Evolutionary conservation across 2,113 vertebrate genomes (phyloP), one percentile per base, ranked within the genome.

Genomic region (Tragelaphus strepsiceros): DNA sequence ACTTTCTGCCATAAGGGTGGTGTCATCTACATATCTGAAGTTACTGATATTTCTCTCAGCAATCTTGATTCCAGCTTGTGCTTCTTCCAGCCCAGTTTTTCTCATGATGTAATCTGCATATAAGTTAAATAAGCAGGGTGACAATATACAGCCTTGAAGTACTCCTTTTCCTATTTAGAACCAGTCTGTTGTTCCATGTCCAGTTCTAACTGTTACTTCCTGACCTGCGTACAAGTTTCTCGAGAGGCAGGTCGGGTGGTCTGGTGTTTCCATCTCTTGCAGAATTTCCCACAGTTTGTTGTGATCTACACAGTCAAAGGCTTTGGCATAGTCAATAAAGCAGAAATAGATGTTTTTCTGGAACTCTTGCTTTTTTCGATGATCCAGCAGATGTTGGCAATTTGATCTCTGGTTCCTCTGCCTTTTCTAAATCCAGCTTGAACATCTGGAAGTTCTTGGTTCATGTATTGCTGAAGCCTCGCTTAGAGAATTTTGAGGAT

Each of bases 391-490:
- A 62, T 62, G 28, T 28, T 30, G 28, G 61, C 61, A 62, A 30
- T 62, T 32, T 62, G 61, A 15, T 62, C 13, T 30, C 61, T 30
- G 13, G 28, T 30, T 62, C 13, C 13, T 62, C 61, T 62, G 13
- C 13, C 61, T 62, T 30, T 62, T 62, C 61, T 15, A 62, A 62
- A 30, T 0, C 30, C 62, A 64, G 62, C 30, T 64, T 9, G 30
- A n/a, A n/a, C 15, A 9, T 64, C 30, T 17, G 15, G 15, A 17
- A n/a, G 7, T 64, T 64, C 62, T 17, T 0, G 0, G 15, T 64
- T 64, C 62, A 64, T 1, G 7, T 64, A 17, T n/a, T 64, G 15
- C 7, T n/a, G 62, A n/a, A 17, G 15, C 32, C 15, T n/a, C 32
- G 32, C 32, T 2, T 64, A 16, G 32, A 64, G 16, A 17, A 64